Conservation (phyloP, 2,113 vertebrate species). For the Silurus glanis region DNA sequence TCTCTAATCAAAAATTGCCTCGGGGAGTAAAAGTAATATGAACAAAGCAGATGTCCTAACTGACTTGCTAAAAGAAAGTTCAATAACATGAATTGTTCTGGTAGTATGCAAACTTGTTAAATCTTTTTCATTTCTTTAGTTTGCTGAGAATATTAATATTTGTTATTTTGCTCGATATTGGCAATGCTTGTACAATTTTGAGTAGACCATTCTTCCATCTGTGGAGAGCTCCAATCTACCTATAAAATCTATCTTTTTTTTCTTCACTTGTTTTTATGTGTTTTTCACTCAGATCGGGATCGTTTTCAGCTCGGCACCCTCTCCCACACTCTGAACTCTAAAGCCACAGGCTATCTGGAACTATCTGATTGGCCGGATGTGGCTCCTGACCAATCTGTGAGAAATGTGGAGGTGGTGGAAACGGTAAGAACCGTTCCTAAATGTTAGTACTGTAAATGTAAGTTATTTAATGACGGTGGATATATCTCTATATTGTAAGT, state of each 20-base stretch:
- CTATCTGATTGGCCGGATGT: constrained; percentile 89
- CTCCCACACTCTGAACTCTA: constrained; percentile 88
- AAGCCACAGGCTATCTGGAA: constrained; percentile 88
- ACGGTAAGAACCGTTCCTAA: constrained; percentile 71
- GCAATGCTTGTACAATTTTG: neutral
- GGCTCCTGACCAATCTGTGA: constrained; percentile 88
- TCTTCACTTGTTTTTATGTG: neutral
- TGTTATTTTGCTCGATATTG: neutral
- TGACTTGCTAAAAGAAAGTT: neutral
- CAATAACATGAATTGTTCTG: neutral
- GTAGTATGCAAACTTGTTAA: neutral
- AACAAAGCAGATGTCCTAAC: neutral
- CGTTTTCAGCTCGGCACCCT: constrained; percentile 94
- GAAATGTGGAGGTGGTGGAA: constrained; percentile 88
- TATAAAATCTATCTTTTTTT: neutral
- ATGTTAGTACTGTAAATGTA: neutral
- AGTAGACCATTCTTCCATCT: neutral
- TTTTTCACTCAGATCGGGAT: constrained; percentile 82
- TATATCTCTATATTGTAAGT: neutral
- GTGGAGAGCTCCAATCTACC: neutral
- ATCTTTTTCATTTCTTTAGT: neutral
- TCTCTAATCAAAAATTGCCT: neutral
- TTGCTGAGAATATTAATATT: neutral
- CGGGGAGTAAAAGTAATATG: neutral
- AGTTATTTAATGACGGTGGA: neutral